phyloP scores from a whole-genome alignment of 2,113 vertebrate genomes.

The human region DNA sequence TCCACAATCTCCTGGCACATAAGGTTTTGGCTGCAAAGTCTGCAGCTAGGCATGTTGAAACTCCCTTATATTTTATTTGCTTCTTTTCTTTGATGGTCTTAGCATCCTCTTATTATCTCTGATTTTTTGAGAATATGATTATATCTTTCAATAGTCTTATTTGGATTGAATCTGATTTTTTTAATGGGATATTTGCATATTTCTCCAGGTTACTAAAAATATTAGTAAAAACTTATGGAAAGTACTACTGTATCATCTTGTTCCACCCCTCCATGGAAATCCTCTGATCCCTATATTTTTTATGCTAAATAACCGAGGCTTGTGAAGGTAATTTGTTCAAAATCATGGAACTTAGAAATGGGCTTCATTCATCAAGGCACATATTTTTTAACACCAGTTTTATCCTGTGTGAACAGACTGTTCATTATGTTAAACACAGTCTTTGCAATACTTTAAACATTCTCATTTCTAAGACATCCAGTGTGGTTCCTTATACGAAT shows the following conservation, averaged over 20 bases:
- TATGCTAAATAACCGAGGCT: not conserved
- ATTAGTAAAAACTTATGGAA: not conserved
- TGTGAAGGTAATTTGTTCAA: not conserved
- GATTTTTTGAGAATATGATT: not conserved
- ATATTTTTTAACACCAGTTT: not conserved
- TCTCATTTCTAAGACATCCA: not conserved
- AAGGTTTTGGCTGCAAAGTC: not conserved
- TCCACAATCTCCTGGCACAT: not conserved
- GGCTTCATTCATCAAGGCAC: not conserved
- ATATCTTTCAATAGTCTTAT: not conserved
- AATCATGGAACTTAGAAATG: not conserved
- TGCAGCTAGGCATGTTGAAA: not conserved
- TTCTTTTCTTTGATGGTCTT: not conserved
- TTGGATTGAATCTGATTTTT: not conserved
- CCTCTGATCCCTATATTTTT: not conserved
- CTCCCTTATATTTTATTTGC: not conserved
- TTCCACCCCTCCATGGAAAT: not conserved
- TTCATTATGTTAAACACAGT: not conserved
- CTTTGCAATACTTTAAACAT: not conserved
- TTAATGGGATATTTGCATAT: not conserved
- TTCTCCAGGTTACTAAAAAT: not conserved
- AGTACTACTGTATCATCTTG: not conserved
- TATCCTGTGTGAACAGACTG: not conserved
- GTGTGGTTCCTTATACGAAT: fast-evolving
- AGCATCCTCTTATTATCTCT: not conserved